These are phyloP conservation scores for Equus quagga DNA, from an alignment of 2,113 vertebrate genomes.

Conservation along the genomic window DNA sequence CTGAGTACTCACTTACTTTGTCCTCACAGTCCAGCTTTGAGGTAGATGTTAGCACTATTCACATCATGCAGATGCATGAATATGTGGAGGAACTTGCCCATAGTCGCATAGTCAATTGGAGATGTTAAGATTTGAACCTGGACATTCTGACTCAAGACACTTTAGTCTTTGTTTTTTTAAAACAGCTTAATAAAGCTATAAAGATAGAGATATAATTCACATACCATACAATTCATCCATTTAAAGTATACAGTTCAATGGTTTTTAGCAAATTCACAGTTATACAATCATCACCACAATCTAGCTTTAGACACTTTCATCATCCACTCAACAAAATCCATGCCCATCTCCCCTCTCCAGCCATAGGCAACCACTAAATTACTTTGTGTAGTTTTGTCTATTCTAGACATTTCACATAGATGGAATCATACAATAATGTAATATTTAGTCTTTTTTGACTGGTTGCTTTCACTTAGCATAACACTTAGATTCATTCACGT, in stretches of 20 bases:
- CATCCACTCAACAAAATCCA: not conserved
- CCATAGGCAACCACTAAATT: not conserved
- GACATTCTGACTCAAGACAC: not conserved
- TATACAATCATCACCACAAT: not conserved
- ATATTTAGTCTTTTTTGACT: not conserved
- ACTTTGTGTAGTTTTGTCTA: not conserved
- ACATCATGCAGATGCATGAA: not conserved
- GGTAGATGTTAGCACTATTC: too few relatives aligned
- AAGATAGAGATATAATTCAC: not conserved
- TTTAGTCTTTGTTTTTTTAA: not conserved
- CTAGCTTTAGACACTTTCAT: constrained; percentile 10
- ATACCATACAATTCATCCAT: not conserved
- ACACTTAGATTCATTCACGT: not conserved
- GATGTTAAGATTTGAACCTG: not conserved
- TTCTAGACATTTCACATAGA: not conserved
- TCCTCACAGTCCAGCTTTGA: not conserved
- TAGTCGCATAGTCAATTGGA: not conserved
- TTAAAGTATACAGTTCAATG: not conserved
- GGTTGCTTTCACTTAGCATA: not conserved
- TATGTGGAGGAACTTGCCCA: not conserved
- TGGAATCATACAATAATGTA: not conserved
- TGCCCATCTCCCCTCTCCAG: not conserved
- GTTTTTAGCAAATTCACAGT: not conserved
- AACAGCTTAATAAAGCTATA: not conserved
- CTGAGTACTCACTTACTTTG: not conserved